Percentiles rank a stretch among this genome's conserved stretches.
phyloP scores from a whole-genome alignment of 2,797 vertebrate genomes.

The Protosalanx chinensis region DNA sequence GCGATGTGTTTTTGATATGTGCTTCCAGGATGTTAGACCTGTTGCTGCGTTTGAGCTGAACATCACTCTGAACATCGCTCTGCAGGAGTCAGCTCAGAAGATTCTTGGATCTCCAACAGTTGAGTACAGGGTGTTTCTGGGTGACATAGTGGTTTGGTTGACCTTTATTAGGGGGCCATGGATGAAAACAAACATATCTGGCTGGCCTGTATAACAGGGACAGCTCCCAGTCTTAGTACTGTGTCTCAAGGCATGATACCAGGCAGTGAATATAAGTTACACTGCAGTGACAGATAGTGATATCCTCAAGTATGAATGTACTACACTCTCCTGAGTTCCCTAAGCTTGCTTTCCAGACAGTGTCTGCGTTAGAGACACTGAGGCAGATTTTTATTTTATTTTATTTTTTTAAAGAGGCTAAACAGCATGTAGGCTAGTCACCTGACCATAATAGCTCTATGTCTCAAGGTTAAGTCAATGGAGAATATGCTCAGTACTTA shows the following conservation, averaged over 20 bases:
- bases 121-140: not conserved
- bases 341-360: slow-evolving; percentile 22
- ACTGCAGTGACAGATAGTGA: slow-evolving; percentile 57
- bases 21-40: slow-evolving; percentile 25
- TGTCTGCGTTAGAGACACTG: not conserved
- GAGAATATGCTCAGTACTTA: not conserved
- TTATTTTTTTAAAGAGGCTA: too few species aligned
- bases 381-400: too few species aligned
- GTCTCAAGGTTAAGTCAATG: not conserved
- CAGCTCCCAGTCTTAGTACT: slow-evolving; percentile 49
- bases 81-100: not conserved
- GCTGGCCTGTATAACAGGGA: slow-evolving; percentile 43
- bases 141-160: slow-evolving; percentile 32
- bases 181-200: slow-evolving; percentile 33
- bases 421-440: not conserved
- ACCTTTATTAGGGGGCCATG: slow-evolving; percentile 30
- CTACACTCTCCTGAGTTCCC: slow-evolving; percentile 39
- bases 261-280: slow-evolving; percentile 48
- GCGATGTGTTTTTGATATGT: not conserved
- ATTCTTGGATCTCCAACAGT: not conserved
- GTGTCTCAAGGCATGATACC: slow-evolving; percentile 54
- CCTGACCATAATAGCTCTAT: not conserved
- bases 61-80: not conserved
- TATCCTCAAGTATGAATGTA: slow-evolving; percentile 59
- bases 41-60: slow-evolving; percentile 20